Base-by-base conservation (phyloP, 1,140 invertebrate species). In the Macrocentrus cingulum region DNA sequence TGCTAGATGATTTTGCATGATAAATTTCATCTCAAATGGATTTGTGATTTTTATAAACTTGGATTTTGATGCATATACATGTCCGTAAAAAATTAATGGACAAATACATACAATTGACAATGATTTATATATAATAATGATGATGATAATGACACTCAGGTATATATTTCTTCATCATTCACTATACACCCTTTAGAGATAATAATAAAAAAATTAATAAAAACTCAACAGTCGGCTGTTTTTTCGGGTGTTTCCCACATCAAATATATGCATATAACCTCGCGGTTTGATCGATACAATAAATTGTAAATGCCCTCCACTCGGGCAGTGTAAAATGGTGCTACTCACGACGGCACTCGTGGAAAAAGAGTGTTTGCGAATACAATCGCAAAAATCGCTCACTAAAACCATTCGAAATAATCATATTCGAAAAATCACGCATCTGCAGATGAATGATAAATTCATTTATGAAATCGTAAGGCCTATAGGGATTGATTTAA, bases 401-500 rank as follows among this genome's bases (percentile, higher is more conserved):
- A 70, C 62, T 18, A 71, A 67, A 42, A 61, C 64, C 50, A 58
- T 67, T n/a, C 51, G 57, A 4, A 70, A 69, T 42, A 41, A 66
- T 15, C 60, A 74, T 54, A 48, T 72, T 6, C 62, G 62, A 53
- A 77, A 69, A 56, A 46, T 77, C 20, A 81, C 82, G 2, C 82
- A 84, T 73, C 67, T 84, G 15, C 79, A 80, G 60, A 71, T 83
- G 69, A 79, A 83, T 45, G 77, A 81, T 22, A 81, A 80, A 70
- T 70, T 67, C 52, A 71, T 84, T 51, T 70, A 69, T 56, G 65
- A 72, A 54, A 82, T 83, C 46, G 82, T 84, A 70, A 80, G 77
- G 71, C 54, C 29, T 45, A 25, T 49, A 39, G 36, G 44, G 62
- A 49, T 49, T 19, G 37, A 54, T 25, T 42, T 46, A 41, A 1